Evolutionary conservation across 1,140 invertebrate species (phyloP).

Genomic region (Brachystomella parvula): DNA sequence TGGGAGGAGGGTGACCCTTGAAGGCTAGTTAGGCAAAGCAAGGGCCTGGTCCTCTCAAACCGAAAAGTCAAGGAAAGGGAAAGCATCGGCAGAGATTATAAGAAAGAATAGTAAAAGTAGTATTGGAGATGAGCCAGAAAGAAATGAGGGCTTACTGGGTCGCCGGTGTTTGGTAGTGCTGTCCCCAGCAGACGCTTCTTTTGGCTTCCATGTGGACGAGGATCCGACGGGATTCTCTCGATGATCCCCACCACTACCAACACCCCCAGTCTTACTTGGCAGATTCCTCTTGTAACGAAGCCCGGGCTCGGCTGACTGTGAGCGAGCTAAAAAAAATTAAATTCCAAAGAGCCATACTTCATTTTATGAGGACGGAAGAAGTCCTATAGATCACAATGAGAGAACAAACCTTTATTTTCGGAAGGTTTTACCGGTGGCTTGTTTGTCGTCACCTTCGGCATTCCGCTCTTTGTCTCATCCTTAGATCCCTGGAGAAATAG

Average conservation of each 20-base stretch:
- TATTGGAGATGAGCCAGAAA: background rate
- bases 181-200: conserved; percentile 50
- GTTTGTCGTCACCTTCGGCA: background rate
- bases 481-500: background rate
- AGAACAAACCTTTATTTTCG: conserved; percentile 23
- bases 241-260: conserved; percentile 37
- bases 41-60: background rate
- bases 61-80: background rate
- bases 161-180: background rate
- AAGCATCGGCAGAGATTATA: background rate
- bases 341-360: background rate
- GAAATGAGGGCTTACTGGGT: background rate
- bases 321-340: conserved; percentile 48
- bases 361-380: background rate
- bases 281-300: conserved; percentile 50
- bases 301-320: conserved; percentile 59
- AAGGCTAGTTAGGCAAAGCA: background rate
- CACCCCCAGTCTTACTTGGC: background rate
- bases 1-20: background rate
- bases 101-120: background rate
- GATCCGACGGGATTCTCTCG: conserved; percentile 44
- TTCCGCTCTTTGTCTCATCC: background rate
- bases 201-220: conserved; percentile 62
- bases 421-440: conserved; percentile 1
- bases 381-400: background rate